A percentile compares a stretch with the other conserved stretches of the same genome.
phyloP scores from a whole-genome alignment of 1,140 invertebrate genomes.

The Aplysia californica region DNA sequence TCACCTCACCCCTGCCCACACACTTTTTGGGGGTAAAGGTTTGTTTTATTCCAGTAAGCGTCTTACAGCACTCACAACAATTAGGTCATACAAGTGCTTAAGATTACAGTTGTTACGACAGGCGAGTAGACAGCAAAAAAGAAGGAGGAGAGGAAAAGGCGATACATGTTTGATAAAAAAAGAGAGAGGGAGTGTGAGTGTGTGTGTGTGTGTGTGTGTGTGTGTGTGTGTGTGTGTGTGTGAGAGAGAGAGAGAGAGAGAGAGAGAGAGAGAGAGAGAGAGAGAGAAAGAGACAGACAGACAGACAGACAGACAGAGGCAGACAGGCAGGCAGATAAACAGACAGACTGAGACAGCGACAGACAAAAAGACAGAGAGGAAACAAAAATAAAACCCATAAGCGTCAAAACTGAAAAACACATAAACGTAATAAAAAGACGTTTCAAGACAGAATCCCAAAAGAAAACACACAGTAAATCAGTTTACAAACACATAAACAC shows the following conservation, averaged over 20 bases:
- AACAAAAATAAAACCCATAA: not conserved
- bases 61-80: no score
- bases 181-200: not conserved
- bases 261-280: slow-evolving; percentile 16
- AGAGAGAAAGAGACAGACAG: not conserved
- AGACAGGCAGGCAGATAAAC: not conserved
- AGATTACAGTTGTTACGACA: no score
- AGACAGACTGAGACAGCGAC: not conserved
- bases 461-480: not conserved
- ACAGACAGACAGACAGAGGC: not conserved
- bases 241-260: slow-evolving; percentile 14
- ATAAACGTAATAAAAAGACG: no score
- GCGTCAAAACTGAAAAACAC: not conserved
- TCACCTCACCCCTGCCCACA: no score
- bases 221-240: not conserved
- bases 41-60: no score
- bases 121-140: no score
- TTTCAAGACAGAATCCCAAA: not conserved
- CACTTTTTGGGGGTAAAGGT: no score
- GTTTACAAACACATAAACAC: no score
- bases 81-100: no score
- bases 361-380: not conserved
- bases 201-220: not conserved
- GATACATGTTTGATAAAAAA: no score
- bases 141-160: slow-evolving; percentile 3